These are phyloP conservation scores for Aplochiton taeniatus DNA, from an alignment of 2,797 vertebrate genomes.

Conservation along the genomic window DNA sequence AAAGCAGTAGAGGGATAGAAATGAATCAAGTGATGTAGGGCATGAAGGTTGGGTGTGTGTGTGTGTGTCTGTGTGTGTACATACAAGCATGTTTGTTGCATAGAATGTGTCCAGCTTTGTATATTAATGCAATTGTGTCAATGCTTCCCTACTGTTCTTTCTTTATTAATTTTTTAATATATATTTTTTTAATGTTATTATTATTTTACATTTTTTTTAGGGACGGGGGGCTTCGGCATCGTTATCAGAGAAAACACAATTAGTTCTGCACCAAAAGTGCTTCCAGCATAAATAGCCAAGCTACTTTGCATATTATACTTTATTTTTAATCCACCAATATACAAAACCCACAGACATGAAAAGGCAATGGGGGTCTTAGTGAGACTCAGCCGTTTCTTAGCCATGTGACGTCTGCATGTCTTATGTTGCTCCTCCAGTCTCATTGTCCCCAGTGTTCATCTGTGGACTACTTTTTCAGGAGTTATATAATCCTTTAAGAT, in stretches of 20 bases:
- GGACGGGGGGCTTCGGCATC: too few relatives aligned
- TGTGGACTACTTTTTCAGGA: too few relatives aligned
- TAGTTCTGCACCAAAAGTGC: slow-evolving; percentile 1
- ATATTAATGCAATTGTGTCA: background rate
- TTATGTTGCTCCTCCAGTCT: too few relatives aligned
- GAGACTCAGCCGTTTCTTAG: too few relatives aligned
- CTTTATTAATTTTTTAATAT: background rate
- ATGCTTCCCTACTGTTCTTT: background rate
- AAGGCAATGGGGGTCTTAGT: too few relatives aligned
- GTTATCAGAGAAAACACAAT: slow-evolving; percentile 3
- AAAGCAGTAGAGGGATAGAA: background rate
- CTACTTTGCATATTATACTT: slow-evolving; percentile 2
- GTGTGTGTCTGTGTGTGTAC: background rate
- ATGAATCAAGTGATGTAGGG: background rate
- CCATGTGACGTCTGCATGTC: too few relatives aligned
- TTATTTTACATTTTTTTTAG: too few relatives aligned
- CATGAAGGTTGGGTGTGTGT: background rate
- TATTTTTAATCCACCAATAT: background rate
- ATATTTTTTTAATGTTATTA: too few relatives aligned
- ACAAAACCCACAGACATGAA: background rate
- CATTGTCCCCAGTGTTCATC: too few relatives aligned
- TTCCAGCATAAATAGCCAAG: background rate
- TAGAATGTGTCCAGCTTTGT: too few relatives aligned
- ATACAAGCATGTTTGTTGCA: background rate
- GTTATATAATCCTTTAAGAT: too few relatives aligned